Evolutionary conservation across 2,113 vertebrate species (phyloP).

Genomic region (Periophthalmus modestus): DNA sequence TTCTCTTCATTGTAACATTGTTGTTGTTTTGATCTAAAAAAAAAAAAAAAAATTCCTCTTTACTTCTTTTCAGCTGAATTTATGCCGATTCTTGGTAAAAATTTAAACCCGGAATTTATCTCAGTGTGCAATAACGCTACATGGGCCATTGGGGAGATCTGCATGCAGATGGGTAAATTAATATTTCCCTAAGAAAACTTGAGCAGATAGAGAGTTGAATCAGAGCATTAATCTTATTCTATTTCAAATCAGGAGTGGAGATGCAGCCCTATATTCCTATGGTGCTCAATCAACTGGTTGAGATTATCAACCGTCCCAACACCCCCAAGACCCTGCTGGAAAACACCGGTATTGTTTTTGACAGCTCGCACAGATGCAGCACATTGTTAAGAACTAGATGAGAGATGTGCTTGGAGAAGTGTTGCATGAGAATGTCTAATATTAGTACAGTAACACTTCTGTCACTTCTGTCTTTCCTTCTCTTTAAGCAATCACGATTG

Average conservation of each 20-base stretch:
- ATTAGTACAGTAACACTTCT: not conserved
- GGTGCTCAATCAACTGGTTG: constrained; percentile 91
- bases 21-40: not conserved
- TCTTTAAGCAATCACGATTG: constrained; percentile 88
- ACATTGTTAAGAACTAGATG: not conserved
- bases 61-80: constrained; percentile 83
- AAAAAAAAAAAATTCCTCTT: not conserved
- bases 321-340: constrained; percentile 94
- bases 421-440: not conserved
- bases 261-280: constrained; percentile 95
- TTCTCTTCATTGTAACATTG: not conserved
- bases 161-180: constrained; percentile 94
- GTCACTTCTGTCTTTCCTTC: constrained; percentile 23
- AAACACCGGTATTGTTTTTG: constrained; percentile 83
- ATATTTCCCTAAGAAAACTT: not conserved
- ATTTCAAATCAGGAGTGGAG: constrained; percentile 81
- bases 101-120: constrained; percentile 95
- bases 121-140: constrained; percentile 96
- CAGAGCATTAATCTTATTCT: not conserved
- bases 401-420: not conserved
- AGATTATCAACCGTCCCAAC: constrained; percentile 95
- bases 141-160: constrained; percentile 97
- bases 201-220: not conserved
- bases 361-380: not conserved
- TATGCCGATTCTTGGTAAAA: constrained; percentile 96